phyloP scores from a whole-genome alignment of 35 echinoderm and acorn worm species.

The Nesometra sesokonis region DNA sequence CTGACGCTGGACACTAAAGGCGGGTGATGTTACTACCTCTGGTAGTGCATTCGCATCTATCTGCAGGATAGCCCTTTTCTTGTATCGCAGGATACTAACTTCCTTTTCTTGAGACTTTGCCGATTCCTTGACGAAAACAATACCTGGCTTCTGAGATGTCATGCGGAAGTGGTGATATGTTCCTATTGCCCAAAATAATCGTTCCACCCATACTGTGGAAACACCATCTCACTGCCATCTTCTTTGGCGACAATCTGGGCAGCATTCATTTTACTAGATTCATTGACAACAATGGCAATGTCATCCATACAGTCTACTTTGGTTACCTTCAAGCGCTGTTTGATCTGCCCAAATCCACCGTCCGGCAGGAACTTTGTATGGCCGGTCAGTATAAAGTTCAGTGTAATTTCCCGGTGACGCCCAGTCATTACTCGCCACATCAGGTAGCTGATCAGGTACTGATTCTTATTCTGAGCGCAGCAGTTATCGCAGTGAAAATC shows the following conservation, averaged over 20 bases:
- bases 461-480: too few species aligned
- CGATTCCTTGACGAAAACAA: too few species aligned
- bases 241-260: neutral
- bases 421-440: constrained; percentile 14
- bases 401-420: constrained; percentile 9
- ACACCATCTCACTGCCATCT: neutral
- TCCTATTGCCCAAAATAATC: neutral
- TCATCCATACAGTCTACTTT: neutral
- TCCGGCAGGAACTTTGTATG: constrained; percentile 54
- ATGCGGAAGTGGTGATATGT: neutral
- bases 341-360: constrained; percentile 40
- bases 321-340: neutral
- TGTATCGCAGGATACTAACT: too few species aligned
- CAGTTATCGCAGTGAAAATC: constrained; percentile 36
- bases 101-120: too few species aligned
- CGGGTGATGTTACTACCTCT: too few species aligned
- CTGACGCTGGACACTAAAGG: too few species aligned
- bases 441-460: neutral
- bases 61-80: too few species aligned
- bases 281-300: neutral
- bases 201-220: neutral
- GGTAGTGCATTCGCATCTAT: too few species aligned
- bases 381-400: constrained; percentile 37
- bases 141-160: neutral
- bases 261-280: neutral